Evolutionary conservation across 2,888 invertebrate species (phyloP).

Genomic region (Asteroscopus sphinx): DNA sequence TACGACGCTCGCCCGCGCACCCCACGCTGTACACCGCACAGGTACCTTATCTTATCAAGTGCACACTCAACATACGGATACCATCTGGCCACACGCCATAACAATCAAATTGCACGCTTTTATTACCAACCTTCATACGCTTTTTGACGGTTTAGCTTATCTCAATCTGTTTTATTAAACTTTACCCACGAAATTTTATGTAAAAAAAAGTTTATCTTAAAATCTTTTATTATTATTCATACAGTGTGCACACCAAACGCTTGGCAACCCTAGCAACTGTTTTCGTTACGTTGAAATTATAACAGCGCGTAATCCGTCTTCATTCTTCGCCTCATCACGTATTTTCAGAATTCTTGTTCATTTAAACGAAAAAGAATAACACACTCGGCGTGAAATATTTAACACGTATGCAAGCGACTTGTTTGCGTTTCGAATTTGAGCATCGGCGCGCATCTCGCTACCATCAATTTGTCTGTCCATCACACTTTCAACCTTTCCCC

Average conservation of each 20-base stretch:
- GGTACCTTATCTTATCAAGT: slow-evolving; percentile 56
- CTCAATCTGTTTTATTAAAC: slow-evolving; percentile 19
- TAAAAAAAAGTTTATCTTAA: too few relatives aligned
- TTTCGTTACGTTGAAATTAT: slow-evolving; percentile 33
- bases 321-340: slow-evolving; percentile 30
- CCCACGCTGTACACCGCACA: slow-evolving; percentile 27
- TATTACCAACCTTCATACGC: slow-evolving; percentile 29
- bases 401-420: slow-evolving; percentile 65
- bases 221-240: not conserved
- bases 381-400: slow-evolving; percentile 66
- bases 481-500: slow-evolving; percentile 61
- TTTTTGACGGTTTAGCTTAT: slow-evolving; percentile 44
- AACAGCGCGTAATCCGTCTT: slow-evolving; percentile 35
- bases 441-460: slow-evolving; percentile 63
- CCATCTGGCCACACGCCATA: slow-evolving; percentile 37
- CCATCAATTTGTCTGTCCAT: slow-evolving; percentile 51
- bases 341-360: slow-evolving; percentile 48
- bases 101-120: slow-evolving; percentile 41
- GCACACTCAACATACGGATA: slow-evolving; percentile 42
- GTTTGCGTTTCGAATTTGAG: slow-evolving; percentile 73
- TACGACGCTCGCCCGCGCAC: slow-evolving; percentile 41
- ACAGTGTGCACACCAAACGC: not conserved
- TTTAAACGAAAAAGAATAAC: slow-evolving; percentile 55
- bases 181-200: not conserved
- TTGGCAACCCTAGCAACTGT: slow-evolving; percentile 32